Base-by-base conservation (phyloP, 2,797 vertebrate genomes). In the Eremophila alpestris region DNA sequence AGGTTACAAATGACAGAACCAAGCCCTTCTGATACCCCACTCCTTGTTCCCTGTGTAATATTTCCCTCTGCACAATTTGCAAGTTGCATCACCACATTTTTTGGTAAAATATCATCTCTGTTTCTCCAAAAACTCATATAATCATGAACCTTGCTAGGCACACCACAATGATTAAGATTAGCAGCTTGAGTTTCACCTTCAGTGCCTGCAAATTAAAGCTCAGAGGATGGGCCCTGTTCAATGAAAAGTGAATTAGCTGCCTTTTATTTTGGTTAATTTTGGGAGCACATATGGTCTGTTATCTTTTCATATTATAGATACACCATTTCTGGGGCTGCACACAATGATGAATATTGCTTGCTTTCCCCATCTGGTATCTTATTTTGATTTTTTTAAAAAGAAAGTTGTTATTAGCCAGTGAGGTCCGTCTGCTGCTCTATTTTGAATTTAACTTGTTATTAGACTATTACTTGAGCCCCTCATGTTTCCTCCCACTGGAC, bases 221-320 rank as follows among this genome's bases (percentile, higher is more conserved):
- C 48, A 58, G 49, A 81, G 70, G 87, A 93, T 71, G 55, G 43
- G 69, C 81, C n/a, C 41, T 48, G 32, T 79, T 70, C 84, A 89
- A 94, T 93, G 71, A 86, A 52, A 94, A 83, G 45, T 2, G 16
- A 93, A 94, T 83, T 80, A 87, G 51, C 70, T 70, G 55, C n/a
- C 9, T 89, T 93, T 77, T 90, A 40, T 85, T 94, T 89, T 74
- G 59, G 59, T 83, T 94, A 81, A 83, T 94, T 92, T 71, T 83
- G 43, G 46, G 79, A 88, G 55, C 68, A 34, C 60, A 92, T 74
- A 75, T 83, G 64, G 41, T 75, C 34, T 2, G 13, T 63, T 95
- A 92, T 80, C 71, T 89, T 92, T 88, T 89, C 41, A 26, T 75
- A 87, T 80, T 81, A 75, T 20, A 69, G 30, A 80, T 32, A 87